phyloP scores from a whole-genome alignment of 2,888 invertebrate species.

The Watsonalla cultraria region DNA sequence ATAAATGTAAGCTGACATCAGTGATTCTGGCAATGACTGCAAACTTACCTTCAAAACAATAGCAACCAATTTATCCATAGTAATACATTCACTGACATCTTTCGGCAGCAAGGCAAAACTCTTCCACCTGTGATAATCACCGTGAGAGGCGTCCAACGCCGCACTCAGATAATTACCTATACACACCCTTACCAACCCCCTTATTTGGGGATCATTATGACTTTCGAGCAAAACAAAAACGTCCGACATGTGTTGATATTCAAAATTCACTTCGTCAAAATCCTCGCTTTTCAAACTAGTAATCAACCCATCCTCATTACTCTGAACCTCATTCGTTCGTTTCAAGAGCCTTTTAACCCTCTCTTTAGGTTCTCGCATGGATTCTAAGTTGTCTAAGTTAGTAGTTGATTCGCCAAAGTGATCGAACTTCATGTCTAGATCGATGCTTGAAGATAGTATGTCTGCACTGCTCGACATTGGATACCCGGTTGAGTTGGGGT shows the following conservation, averaged over 20 bases:
- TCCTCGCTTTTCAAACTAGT: constrained; percentile 15
- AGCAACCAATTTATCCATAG: constrained; percentile 69
- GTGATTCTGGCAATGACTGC: too few relatives aligned
- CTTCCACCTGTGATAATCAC: constrained; percentile 75
- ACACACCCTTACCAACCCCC: constrained; percentile 84
- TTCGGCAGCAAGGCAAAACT: constrained; percentile 49
- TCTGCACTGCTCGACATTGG: constrained; percentile 69
- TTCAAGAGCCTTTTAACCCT: constrained; percentile 32
- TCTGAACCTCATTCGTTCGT: constrained; percentile 40
- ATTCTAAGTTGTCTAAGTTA: constrained; percentile 50
- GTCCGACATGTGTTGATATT: constrained; percentile 83
- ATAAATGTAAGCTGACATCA: too few relatives aligned
- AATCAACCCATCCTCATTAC: constrained; percentile 32
- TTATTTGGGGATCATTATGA: constrained; percentile 90
- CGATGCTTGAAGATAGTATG: constrained; percentile 57
- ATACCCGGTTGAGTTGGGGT: constrained; percentile 55
- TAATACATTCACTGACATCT: constrained; percentile 53
- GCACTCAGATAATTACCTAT: constrained; percentile 83
- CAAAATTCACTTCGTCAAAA: constrained; percentile 37
- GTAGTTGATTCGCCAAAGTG: constrained; percentile 78
- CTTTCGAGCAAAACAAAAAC: constrained; percentile 81
- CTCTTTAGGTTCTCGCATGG: constrained; percentile 28
- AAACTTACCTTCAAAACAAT: constrained; percentile 76
- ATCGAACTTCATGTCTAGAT: constrained; percentile 81
- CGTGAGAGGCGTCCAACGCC: constrained; percentile 76